phyloP scores from a whole-genome alignment of 2,113 vertebrate species.

The Puntigrus tetrazona region DNA sequence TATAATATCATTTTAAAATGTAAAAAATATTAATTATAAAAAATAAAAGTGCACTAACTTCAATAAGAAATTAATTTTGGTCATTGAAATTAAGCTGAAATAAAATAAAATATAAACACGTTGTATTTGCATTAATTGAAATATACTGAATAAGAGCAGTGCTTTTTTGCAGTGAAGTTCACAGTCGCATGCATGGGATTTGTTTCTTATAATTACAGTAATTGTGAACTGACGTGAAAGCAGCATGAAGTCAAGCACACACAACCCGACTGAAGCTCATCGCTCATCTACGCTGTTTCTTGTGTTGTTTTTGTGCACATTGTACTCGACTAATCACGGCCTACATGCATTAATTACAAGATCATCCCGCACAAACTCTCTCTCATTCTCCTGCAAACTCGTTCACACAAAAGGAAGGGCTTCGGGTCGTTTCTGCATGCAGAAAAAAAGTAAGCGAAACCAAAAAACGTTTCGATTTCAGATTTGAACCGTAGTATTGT shows the following conservation, averaged over 20 bases:
- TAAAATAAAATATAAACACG: no score
- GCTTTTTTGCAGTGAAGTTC: neutral
- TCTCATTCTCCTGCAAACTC: neutral
- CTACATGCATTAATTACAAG: neutral
- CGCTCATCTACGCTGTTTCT: neutral
- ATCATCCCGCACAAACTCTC: neutral
- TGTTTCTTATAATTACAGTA: neutral
- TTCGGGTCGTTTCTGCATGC: neutral
- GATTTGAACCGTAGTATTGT: neutral
- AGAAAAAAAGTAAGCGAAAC: neutral
- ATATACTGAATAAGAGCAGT: neutral
- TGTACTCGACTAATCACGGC: neutral
- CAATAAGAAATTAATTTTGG: neutral
- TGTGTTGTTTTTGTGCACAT: neutral
- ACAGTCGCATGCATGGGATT: neutral
- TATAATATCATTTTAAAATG: neutral
- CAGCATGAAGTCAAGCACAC: neutral
- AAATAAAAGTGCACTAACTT: no score
- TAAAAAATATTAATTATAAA: neutral
- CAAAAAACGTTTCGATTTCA: neutral
- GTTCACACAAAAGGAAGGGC: neutral
- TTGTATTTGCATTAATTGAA: no score
- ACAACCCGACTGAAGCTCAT: slow-evolving; percentile 12
- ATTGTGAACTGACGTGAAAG: neutral
- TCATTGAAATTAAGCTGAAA: neutral